Evolutionary conservation across 2,888 invertebrate genomes (phyloP), one percentile per base, ranked within the genome.

Genomic region (Aethes cnicana): DNA sequence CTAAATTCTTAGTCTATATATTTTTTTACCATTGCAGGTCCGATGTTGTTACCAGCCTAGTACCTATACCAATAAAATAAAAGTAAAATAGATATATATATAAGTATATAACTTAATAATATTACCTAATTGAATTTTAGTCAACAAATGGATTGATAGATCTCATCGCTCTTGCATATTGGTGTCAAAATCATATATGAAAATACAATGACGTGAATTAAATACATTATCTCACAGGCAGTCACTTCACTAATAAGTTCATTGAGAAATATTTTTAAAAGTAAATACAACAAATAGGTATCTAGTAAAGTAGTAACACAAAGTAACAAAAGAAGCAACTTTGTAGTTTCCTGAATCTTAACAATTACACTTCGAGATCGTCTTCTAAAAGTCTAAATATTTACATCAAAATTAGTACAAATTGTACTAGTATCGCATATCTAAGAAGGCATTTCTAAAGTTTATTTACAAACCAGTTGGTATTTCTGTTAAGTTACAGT

Each of bases 371-470:
- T 39, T 39, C 12, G 25, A 37, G 16, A 37, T 11, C 12, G 12
- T 16, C 47, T 44, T 43, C 28, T 11, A 42, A 54, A 32, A 46
- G 37, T 69, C 53, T 56, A 55, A 58, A 49, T 68, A 78, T 78
- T 68, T 78, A 79, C 77, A 78, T 65, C 59, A 66, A 63, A n/a
- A 66, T 58, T 48, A 48, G 68, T 68, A 64, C 72, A 37, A 43
- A 7, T 32, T 12, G 32, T 26, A 41, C 33, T 41, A 23, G 28
- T 42, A 47, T 42, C 32, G 37, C 35, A 66, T 69, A 71, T 76
- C 84, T 85, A 85, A 77, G 84, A 86, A 86, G 86, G 86, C 86
- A 70, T 74, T 77, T 69, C 84, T 85, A 85, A 77, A 74, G 60
- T 55, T 69, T 70, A 64, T 74, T 71, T 79, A 66, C 76, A 49